Percentiles rank a stretch among this genome's conserved stretches.
Evolutionary conservation across 2,888 invertebrate species (phyloP).

Genomic region (Microchrysa polita): DNA sequence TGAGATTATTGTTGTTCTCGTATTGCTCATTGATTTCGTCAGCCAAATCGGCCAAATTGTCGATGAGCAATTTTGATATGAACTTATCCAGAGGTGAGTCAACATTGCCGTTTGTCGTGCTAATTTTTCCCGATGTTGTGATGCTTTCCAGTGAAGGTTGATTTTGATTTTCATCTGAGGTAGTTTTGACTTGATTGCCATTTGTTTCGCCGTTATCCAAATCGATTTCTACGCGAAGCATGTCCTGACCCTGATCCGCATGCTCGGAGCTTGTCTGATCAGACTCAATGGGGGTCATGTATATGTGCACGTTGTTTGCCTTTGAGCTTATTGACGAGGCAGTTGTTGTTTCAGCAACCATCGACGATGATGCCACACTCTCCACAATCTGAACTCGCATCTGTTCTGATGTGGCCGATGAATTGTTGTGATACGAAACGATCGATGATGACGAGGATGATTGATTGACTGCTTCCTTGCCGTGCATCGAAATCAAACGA

Average conservation of each 20-base stretch:
- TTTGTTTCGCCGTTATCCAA: conserved; percentile 26
- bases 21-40: conserved; percentile 64
- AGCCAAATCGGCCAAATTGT: conserved; percentile 66
- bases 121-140: conserved; percentile 37
- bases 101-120: conserved; percentile 46
- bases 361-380: conserved; percentile 38
- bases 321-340: conserved; percentile 27
- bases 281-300: conserved; percentile 46
- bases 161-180: conserved; percentile 36
- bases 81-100: conserved; percentile 63
- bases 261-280: conserved; percentile 32
- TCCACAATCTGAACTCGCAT: conserved; percentile 12
- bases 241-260: conserved; percentile 48
- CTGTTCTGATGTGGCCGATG: conserved; percentile 4
- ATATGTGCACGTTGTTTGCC: conserved; percentile 49
- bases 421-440: conserved; percentile 16
- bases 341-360: background rate
- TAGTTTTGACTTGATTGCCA: conserved; percentile 14
- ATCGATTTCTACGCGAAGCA: conserved; percentile 47
- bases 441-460: background rate
- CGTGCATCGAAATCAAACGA: conserved; percentile 50
- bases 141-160: background rate
- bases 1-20: conserved; percentile 58
- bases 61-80: conserved; percentile 67
- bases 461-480: conserved; percentile 18